These are phyloP conservation scores for Pangasius djambal DNA, from an alignment of 2,797 vertebrate species.

Conservation along the genomic window DNA sequence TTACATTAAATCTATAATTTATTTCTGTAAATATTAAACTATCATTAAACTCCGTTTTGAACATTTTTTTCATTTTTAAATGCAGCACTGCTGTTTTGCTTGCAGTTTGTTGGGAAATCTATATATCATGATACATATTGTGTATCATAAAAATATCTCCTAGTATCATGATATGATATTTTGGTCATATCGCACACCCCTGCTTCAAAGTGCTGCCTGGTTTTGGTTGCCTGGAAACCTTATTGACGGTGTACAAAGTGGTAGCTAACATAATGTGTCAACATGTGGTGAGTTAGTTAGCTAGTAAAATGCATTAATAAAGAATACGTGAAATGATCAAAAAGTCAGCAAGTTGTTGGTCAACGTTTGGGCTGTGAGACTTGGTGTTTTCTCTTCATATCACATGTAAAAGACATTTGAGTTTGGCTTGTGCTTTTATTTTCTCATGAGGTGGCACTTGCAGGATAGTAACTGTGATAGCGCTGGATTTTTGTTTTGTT, in stretches of 20 bases:
- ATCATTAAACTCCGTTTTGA: not conserved
- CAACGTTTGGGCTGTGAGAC: not conserved
- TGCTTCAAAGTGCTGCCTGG: not conserved
- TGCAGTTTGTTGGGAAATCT: not conserved
- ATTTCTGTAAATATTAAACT: not conserved
- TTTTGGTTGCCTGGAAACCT: not conserved
- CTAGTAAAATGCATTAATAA: not conserved
- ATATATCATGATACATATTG: not conserved
- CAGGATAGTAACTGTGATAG: not conserved
- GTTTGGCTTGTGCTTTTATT: not conserved
- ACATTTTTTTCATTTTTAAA: not conserved
- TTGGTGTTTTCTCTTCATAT: not conserved
- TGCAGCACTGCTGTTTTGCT: not conserved
- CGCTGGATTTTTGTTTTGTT: not conserved
- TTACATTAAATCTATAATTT: not conserved
- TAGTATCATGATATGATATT: not conserved
- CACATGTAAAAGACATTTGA: not conserved
- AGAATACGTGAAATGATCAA: not conserved
- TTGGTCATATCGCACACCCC: not conserved
- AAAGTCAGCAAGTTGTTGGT: not conserved
- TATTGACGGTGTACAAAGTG: not conserved
- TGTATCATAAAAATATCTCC: not conserved
- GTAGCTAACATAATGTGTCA: not conserved
- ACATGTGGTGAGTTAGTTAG: not conserved
- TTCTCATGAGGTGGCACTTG: not conserved